phyloP scores from a whole-genome alignment of 2,888 invertebrate species.

The Candidula unifasciata region DNA sequence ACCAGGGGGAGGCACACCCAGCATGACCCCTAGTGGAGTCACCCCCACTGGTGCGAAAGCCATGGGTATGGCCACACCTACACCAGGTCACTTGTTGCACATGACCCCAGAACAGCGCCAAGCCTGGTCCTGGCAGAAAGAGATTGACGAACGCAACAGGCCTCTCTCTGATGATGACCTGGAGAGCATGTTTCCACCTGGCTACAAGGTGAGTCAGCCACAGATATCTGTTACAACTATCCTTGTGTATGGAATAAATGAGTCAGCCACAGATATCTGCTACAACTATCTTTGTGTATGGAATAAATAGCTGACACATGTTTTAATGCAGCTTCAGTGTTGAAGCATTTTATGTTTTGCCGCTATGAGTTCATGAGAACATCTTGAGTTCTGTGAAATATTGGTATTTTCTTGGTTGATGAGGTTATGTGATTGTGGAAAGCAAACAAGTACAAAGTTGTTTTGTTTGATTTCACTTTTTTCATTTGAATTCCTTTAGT shows the following conservation, averaged over 20 bases:
- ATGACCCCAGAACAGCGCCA: constrained; percentile 99
- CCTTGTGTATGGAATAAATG: background rate
- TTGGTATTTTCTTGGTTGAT: no score
- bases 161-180: constrained; percentile 98
- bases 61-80: constrained; percentile 99
- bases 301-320: background rate
- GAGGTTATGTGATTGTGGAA: no score
- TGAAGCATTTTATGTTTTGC: no score
- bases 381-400: no score
- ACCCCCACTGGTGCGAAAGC: constrained; percentile 86
- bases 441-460: no score
- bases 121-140: constrained; percentile 98
- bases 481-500: no score
- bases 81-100: constrained; percentile 94
- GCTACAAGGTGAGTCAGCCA: constrained; percentile 87
- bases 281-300: background rate
- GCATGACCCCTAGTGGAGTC: constrained; percentile 77
- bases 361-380: no score
- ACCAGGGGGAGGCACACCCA: constrained; percentile 77
- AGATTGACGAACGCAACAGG: constrained; percentile 98
- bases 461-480: no score
- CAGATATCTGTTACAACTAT: background rate
- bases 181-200: constrained; percentile 97
- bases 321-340: background rate
- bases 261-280: background rate